phyloP scores from a whole-genome alignment of 2,797 vertebrate genomes.

The Cirrhinus mrigala region DNA sequence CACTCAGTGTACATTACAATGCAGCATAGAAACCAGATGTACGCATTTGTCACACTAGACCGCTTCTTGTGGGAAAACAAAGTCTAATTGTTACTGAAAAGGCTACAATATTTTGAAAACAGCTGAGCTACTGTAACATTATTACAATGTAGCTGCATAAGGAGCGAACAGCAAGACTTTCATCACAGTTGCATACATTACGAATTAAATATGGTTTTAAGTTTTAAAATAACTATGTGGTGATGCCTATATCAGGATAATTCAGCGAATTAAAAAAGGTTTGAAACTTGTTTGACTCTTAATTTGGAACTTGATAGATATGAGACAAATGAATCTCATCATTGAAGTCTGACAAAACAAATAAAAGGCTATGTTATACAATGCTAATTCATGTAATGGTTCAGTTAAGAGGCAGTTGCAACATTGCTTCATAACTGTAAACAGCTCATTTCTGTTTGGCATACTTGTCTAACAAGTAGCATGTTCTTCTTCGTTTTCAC shows the following conservation, averaged over 20 bases:
- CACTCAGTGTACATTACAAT: neutral
- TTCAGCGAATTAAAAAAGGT: too few species aligned
- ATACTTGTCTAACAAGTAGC: too few species aligned
- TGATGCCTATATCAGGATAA: too few species aligned
- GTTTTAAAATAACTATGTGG: too few species aligned
- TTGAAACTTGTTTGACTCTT: neutral
- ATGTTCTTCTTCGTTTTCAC: too few species aligned
- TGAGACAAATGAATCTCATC: neutral
- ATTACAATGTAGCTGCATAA: neutral
- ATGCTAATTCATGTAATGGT: too few species aligned
- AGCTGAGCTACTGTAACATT: neutral
- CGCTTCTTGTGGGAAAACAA: neutral
- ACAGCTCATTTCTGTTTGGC: too few species aligned
- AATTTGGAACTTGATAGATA: neutral
- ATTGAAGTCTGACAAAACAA: too few species aligned
- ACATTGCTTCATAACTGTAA: too few species aligned
- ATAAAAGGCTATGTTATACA: too few species aligned
- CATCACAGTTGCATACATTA: neutral
- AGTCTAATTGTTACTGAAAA: neutral
- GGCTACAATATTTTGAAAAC: neutral
- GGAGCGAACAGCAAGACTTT: neutral
- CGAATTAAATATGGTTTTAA: too few species aligned
- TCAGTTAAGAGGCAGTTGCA: too few species aligned
- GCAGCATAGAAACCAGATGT: neutral
- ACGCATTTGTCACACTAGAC: neutral